Evolutionary conservation across 2,888 invertebrate genomes (phyloP).

Genomic region (Euclidia mi): DNA sequence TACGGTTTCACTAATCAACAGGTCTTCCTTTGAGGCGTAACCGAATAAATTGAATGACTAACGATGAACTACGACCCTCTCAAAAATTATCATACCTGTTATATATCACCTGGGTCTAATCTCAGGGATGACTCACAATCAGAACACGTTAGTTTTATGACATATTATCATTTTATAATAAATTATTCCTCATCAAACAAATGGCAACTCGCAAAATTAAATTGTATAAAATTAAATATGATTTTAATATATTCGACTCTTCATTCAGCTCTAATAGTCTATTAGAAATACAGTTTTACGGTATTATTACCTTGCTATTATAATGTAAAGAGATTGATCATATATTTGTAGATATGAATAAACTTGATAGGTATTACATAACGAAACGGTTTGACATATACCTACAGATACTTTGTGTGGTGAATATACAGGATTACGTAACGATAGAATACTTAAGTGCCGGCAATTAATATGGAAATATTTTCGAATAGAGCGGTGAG

Average conservation of each 20-base stretch:
- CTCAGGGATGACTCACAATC: slow-evolving; percentile 37
- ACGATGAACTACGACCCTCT: slow-evolving; percentile 36
- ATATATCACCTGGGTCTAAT: slow-evolving; percentile 28
- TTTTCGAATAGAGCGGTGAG: slow-evolving; percentile 57
- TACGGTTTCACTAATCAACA: slow-evolving; percentile 1
- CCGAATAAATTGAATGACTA: slow-evolving; percentile 25
- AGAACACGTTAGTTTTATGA: slow-evolving; percentile 31
- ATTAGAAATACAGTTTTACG: slow-evolving; percentile 12
- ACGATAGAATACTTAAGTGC: slow-evolving; percentile 56
- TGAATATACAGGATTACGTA: slow-evolving; percentile 49
- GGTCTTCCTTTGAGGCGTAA: slow-evolving; percentile 2
- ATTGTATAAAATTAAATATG: slow-evolving; percentile 20
- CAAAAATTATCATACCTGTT: slow-evolving; percentile 26
- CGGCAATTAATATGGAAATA: slow-evolving; percentile 73
- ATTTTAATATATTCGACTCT: slow-evolving; percentile 13
- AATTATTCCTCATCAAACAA: slow-evolving; percentile 35
- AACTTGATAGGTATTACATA: slow-evolving; percentile 33
- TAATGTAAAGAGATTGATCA: slow-evolving; percentile 13
- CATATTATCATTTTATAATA: slow-evolving; percentile 29
- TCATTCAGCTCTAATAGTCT: slow-evolving; percentile 15
- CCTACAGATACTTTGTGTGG: slow-evolving; percentile 11
- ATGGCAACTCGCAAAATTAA: slow-evolving; percentile 22
- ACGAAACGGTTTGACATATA: slow-evolving; percentile 15
- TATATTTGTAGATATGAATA: slow-evolving; percentile 33
- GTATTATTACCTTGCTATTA: slow-evolving; percentile 21